A percentile compares a stretch with the other conserved stretches of the same genome.
phyloP scores from a whole-genome alignment of 2,888 invertebrate genomes.

The Yponomeuta plumbellus region DNA sequence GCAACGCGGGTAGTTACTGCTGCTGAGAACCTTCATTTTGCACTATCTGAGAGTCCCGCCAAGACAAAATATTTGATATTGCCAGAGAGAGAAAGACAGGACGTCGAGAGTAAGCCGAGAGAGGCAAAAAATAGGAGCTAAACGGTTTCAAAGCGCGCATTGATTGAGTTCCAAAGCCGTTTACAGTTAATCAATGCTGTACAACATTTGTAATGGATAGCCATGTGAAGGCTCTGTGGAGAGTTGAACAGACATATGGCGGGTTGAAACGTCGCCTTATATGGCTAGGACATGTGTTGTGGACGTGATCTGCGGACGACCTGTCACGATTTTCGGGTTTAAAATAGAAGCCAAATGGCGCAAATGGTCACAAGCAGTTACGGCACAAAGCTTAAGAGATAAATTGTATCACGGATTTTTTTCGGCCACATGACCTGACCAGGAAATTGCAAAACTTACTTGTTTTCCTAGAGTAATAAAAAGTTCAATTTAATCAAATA shows the following conservation, averaged over 20 bases:
- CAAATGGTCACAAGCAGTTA: background rate
- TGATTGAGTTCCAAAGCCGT: conserved; percentile 53
- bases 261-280: conserved; percentile 57
- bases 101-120: conserved; percentile 11
- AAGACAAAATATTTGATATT: background rate
- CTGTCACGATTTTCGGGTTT: conserved; percentile 35
- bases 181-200: conserved; percentile 57
- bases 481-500: background rate
- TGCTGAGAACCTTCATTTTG: conserved; percentile 4
- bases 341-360: too few relatives aligned
- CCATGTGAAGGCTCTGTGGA: conserved; percentile 36
- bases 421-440: too few relatives aligned
- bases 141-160: conserved; percentile 39
- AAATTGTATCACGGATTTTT: background rate
- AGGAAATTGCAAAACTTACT: background rate
- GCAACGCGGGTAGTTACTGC: conserved; percentile 39
- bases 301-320: conserved; percentile 32
- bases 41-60: background rate
- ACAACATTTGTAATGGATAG: conserved; percentile 49
- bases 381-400: background rate
- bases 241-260: conserved; percentile 50
- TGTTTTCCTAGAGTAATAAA: background rate
- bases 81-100: conserved; percentile 22
- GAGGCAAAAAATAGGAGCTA: conserved; percentile 21
- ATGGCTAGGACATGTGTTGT: conserved; percentile 51